Evolutionary conservation across 2,113 vertebrate species (phyloP).

Genomic region (Nothoprocta perdicaria): DNA sequence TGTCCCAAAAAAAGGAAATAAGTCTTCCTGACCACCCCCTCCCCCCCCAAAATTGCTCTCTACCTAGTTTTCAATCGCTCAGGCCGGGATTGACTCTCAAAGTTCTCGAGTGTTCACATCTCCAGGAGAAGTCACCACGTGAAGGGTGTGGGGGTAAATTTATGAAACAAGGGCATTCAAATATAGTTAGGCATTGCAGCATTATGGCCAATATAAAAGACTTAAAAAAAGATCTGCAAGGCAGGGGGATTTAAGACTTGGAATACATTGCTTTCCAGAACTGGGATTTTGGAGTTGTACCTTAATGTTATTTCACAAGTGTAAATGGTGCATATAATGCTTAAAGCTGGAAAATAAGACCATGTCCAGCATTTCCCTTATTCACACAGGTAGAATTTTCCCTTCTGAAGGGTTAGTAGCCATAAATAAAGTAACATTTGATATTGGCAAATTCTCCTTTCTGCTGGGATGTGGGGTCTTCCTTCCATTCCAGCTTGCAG

Average conservation of each 20-base stretch:
- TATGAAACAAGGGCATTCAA: not conserved
- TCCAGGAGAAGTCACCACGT: not conserved
- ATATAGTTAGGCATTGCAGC: not conserved
- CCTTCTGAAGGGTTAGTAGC: not conserved
- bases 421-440: not conserved
- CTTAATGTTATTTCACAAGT: not conserved
- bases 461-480: not conserved
- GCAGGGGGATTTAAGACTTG: not conserved
- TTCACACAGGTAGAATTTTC: not conserved
- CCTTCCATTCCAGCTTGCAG: not conserved
- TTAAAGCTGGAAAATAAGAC: not conserved
- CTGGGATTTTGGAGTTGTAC: not conserved
- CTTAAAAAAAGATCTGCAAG: not conserved
- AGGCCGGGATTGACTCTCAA: not conserved
- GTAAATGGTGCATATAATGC: not conserved
- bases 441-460: not conserved
- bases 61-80: slow-evolving; percentile 7
- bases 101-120: not conserved
- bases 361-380: not conserved
- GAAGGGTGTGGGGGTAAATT: not conserved
- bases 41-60: not conserved
- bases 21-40: not conserved
- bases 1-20: slow-evolving; percentile 1
- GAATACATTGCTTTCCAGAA: not conserved
- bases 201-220: not conserved